These are phyloP conservation scores for Eumaeus atala DNA, from an alignment of 1,140 invertebrate species.

Conservation along the genomic window DNA sequence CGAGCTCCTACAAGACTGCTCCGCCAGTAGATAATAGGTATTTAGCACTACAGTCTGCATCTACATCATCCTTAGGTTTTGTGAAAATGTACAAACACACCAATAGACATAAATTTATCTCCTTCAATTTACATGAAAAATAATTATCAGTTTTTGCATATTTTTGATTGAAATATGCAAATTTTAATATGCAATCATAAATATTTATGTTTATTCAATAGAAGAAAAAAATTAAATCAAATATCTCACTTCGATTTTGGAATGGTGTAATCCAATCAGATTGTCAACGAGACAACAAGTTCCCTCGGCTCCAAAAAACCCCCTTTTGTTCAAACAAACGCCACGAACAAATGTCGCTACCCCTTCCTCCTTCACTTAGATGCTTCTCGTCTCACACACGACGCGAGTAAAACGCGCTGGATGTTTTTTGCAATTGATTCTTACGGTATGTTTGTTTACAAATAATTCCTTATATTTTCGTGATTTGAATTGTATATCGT, in stretches of 20 bases:
- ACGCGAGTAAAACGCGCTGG: conserved; percentile 28
- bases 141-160: no score
- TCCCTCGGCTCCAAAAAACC: conserved; percentile 44
- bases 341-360: conserved; percentile 54
- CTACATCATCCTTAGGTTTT: no score
- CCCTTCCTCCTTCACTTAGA: conserved; percentile 50
- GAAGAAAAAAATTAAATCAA: conserved; percentile 21
- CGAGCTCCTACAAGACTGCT: no score
- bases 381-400: conserved; percentile 37
- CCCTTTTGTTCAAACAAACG: conserved; percentile 58
- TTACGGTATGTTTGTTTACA: no score
- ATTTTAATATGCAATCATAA: not conserved
- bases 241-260: conserved; percentile 19
- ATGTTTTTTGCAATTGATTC: not conserved
- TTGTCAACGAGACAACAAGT: conserved; percentile 30
- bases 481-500: no score
- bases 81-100: no score
- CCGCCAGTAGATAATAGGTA: no score
- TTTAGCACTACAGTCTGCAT: no score
- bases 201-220: conserved; percentile 16
- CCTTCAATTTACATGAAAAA: no score
- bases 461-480: no score
- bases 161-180: no score
- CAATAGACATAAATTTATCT: not conserved
- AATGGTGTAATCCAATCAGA: conserved; percentile 36